These are phyloP conservation scores for Hydropsyche betteni DNA, from an alignment of 2,888 invertebrate species.

Conservation along the genomic window DNA sequence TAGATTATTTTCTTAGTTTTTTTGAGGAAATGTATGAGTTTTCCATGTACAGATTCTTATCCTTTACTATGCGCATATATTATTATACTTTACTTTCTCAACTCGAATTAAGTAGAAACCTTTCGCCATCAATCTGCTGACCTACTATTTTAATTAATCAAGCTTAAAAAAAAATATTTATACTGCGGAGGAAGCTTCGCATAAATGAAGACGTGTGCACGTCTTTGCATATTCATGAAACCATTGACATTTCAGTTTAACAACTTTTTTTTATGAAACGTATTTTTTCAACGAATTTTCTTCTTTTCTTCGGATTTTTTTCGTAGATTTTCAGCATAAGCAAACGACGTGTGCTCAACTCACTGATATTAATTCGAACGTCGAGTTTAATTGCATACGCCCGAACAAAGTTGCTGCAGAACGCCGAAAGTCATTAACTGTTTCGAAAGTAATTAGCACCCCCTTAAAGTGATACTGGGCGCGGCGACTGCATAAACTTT, in stretches of 20 bases:
- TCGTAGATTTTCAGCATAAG: background rate
- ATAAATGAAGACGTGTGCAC: background rate
- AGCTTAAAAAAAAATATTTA: background rate
- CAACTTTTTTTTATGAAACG: no score
- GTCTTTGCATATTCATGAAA: background rate
- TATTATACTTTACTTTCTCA: no score
- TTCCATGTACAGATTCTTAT: no score
- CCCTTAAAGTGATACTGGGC: conserved; percentile 14
- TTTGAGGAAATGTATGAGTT: no score
- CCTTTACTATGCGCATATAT: no score
- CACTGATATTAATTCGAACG: conserved; percentile 12
- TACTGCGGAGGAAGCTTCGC: no score
- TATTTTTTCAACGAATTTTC: no score
- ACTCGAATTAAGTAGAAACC: conserved; percentile 30
- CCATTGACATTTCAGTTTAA: background rate
- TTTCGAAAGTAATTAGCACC: conserved; percentile 28
- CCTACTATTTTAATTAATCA: conserved; percentile 18
- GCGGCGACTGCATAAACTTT: conserved; percentile 17
- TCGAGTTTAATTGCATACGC: conserved; percentile 29
- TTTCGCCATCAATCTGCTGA: background rate
- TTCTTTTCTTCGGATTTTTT: no score
- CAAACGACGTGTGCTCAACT: background rate
- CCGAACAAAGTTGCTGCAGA: conserved; percentile 26
- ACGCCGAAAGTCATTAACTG: conserved; percentile 28
- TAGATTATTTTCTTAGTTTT: no score